These are phyloP conservation scores for Sarotherodon lohbergeri DNA, from an alignment of 2,113 vertebrate genomes.

Conservation along the genomic window DNA sequence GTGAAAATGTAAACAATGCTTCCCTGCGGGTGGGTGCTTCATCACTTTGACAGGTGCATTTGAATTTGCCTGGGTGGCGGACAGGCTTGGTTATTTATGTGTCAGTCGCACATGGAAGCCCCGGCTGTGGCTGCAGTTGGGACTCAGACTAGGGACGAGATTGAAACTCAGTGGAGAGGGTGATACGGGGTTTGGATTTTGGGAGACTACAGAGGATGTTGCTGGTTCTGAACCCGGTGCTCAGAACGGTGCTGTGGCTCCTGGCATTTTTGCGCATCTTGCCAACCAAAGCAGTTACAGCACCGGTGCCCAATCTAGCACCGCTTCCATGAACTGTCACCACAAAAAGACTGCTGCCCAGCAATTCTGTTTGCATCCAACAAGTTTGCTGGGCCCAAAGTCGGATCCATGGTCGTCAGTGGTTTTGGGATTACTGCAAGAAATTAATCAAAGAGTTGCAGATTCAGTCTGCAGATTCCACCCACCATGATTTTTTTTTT, in stretches of 20 bases:
- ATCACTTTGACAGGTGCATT: slow-evolving; percentile 99
- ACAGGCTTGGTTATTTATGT: slow-evolving; percentile 98
- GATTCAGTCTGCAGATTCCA: neutral
- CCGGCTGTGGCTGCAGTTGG: slow-evolving; percentile 75
- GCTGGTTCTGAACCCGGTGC: slow-evolving; percentile 15
- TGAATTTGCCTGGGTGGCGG: slow-evolving; percentile 99
- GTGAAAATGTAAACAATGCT: slow-evolving; percentile 99
- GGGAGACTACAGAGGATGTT: slow-evolving; percentile 11
- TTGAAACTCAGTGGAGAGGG: slow-evolving; percentile 6
- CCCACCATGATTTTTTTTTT: too few species aligned
- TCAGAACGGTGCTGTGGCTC: neutral
- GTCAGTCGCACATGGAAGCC: slow-evolving; percentile 97
- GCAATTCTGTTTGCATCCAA: neutral
- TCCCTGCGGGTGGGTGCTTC: slow-evolving; percentile 99
- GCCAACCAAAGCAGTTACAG: neutral
- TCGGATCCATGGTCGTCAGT: neutral
- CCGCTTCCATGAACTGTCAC: neutral
- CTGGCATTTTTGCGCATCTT: neutral
- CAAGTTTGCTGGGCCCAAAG: neutral
- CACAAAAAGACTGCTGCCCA: neutral
- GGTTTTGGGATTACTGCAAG: neutral
- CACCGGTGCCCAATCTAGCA: neutral
- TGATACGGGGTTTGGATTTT: neutral
- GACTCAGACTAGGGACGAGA: slow-evolving; percentile 51
- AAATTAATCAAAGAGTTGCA: neutral